Conservation (phyloP, 2,888 invertebrate species). For the Tromatobia lineatoria region DNA sequence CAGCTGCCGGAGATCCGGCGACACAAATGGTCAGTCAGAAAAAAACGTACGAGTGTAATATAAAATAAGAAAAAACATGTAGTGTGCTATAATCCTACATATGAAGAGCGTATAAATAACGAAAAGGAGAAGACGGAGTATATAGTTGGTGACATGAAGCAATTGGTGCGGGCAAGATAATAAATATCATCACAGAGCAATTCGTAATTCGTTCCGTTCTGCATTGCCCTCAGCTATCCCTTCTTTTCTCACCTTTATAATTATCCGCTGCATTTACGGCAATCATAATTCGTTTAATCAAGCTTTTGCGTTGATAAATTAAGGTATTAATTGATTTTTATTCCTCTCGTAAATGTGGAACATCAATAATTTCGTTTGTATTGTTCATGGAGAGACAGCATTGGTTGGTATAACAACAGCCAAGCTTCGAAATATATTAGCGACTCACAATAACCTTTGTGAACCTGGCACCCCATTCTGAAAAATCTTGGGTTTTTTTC, state of each 20-base stretch:
- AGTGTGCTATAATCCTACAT: neutral
- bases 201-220: neutral
- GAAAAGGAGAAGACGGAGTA: neutral
- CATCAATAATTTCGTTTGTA: too few relatives aligned
- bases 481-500: too few relatives aligned
- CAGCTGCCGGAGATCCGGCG: slow-evolving; percentile 64
- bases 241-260: neutral
- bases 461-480: too few relatives aligned
- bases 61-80: slow-evolving; percentile 34
- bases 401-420: too few relatives aligned
- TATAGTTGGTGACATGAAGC: slow-evolving; percentile 19
- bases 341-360: neutral
- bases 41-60: slow-evolving; percentile 49
- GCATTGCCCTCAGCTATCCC: slow-evolving; percentile 30
- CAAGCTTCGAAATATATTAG: too few relatives aligned
- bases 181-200: slow-evolving; percentile 38
- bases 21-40: slow-evolving; percentile 32
- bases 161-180: slow-evolving; percentile 38
- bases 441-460: too few relatives aligned
- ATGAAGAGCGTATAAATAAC: slow-evolving; percentile 4
- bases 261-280: slow-evolving; percentile 4
- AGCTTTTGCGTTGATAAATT: neutral
- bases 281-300: neutral
- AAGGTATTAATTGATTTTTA: slow-evolving; percentile 13
- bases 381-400: too few relatives aligned